Evolutionary conservation across 2,888 invertebrate genomes (phyloP).

Genomic region (Andricus quercusramuli): DNA sequence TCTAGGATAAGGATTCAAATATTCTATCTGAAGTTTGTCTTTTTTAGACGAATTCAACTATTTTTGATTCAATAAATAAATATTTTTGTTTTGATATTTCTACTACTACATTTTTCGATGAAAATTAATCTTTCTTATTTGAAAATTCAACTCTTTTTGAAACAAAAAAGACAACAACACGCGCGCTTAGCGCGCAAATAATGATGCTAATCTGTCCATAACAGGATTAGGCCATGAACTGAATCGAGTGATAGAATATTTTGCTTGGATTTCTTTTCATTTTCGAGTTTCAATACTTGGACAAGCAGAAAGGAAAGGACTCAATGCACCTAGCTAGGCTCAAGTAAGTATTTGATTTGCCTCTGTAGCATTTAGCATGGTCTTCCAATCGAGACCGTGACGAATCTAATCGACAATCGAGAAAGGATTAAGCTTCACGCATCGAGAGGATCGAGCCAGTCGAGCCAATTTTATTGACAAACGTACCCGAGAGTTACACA

Average conservation of each 20-base stretch:
- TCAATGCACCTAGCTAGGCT: slow-evolving; percentile 65
- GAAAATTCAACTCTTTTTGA: too few species aligned
- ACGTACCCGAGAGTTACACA: slow-evolving; percentile 47
- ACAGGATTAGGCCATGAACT: background rate
- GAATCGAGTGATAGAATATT: background rate
- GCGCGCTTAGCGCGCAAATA: too few species aligned
- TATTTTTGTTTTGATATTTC: too few species aligned
- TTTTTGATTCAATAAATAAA: too few species aligned
- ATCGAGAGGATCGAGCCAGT: slow-evolving; percentile 52
- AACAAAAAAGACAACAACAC: too few species aligned
- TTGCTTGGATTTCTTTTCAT: background rate
- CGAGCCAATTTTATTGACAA: slow-evolving; percentile 57
- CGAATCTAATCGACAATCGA: slow-evolving; percentile 72
- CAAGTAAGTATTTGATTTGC: slow-evolving; percentile 43
- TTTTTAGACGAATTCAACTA: too few species aligned
- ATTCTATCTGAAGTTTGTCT: too few species aligned
- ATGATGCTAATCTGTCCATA: background rate
- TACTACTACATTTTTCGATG: too few species aligned
- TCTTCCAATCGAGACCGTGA: slow-evolving; percentile 57
- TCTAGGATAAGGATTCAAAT: too few species aligned
- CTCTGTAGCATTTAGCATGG: slow-evolving; percentile 43
- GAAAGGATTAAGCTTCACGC: slow-evolving; percentile 71
- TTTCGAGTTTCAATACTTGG: slow-evolving; percentile 32
- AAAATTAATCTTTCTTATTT: too few species aligned
- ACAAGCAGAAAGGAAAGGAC: slow-evolving; percentile 60